These are phyloP conservation scores for Anagrus nilaparvatae DNA, from an alignment of 1,140 invertebrate species.

Conservation along the genomic window DNA sequence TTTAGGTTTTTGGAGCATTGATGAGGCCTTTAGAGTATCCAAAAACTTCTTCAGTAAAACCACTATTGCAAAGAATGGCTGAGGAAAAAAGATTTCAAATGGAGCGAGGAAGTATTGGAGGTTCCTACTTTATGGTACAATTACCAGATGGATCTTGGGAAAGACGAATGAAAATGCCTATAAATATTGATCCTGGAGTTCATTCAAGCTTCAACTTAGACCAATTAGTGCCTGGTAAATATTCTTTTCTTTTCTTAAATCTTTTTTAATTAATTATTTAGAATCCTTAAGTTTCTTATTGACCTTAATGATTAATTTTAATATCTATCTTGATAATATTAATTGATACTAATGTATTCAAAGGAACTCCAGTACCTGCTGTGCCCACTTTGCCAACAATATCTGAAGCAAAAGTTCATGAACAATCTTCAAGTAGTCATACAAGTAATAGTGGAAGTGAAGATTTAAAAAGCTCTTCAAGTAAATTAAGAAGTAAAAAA, in stretches of 20 bases:
- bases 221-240: slow-evolving; percentile 55
- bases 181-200: slow-evolving; percentile 88
- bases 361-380: slow-evolving; percentile 57
- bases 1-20: slow-evolving; percentile 75
- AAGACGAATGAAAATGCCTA: slow-evolving; percentile 69
- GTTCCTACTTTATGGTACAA: slow-evolving; percentile 84
- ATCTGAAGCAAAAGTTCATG: slow-evolving; percentile 66
- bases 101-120: slow-evolving; percentile 77
- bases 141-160: slow-evolving; percentile 83
- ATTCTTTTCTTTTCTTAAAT: slow-evolving; percentile 3
- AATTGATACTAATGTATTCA: slow-evolving; percentile 35
- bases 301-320: too few species aligned
- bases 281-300: not conserved
- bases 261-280: not conserved
- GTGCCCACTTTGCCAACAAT: slow-evolving; percentile 80
- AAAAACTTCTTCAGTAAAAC: slow-evolving; percentile 59
- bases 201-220: slow-evolving; percentile 85
- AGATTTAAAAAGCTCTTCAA: slow-evolving; percentile 25
- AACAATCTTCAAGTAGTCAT: slow-evolving; percentile 48
- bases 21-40: slow-evolving; percentile 86
- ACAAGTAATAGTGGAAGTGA: slow-evolving; percentile 42
- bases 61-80: slow-evolving; percentile 77
- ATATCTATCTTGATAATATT: slow-evolving; percentile 22
- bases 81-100: slow-evolving; percentile 82
- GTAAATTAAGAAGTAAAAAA: slow-evolving; percentile 34